A percentile compares a stretch with the other conserved stretches of the same genome.
Conservation (phyloP, 2,797 vertebrate genomes). For the Mus minutoides region DNA sequence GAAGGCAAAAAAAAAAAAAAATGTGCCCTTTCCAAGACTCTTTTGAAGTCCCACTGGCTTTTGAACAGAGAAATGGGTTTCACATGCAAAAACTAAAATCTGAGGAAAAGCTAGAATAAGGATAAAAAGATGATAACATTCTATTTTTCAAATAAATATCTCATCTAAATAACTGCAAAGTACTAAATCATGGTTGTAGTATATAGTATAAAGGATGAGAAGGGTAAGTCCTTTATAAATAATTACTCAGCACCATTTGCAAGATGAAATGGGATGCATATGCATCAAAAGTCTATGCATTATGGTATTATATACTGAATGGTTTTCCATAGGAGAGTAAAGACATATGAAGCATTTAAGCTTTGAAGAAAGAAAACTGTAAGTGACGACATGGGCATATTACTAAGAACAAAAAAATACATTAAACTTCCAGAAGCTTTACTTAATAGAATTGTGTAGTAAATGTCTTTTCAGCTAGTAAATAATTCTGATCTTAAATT, state of each 20-base stretch:
- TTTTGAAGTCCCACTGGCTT: neutral
- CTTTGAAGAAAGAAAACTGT: neutral
- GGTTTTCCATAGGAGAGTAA: neutral
- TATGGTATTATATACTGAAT: neutral
- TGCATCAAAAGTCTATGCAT: neutral
- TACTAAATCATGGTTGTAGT: neutral
- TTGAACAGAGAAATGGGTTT: neutral
- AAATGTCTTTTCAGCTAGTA: neutral
- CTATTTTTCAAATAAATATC: neutral
- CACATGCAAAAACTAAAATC: neutral
- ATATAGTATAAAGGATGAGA: neutral
- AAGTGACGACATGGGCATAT: neutral
- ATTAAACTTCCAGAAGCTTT: constrained; percentile 12
- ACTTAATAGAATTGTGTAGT: constrained; percentile 37
- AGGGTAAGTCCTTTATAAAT: neutral
- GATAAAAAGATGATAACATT: neutral
- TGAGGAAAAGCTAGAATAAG: neutral
- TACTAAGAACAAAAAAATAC: constrained; percentile 16
- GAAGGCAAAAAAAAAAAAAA: no score
- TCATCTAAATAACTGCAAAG: neutral
- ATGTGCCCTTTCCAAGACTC: neutral
- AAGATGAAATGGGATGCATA: constrained; percentile 12
- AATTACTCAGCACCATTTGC: neutral
- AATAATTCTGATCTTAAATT: constrained; percentile 45
- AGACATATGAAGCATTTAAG: constrained; percentile 26